These are phyloP conservation scores for Pristionchus mayeri DNA, from an alignment of 2,888 invertebrate species.

Conservation along the genomic window DNA sequence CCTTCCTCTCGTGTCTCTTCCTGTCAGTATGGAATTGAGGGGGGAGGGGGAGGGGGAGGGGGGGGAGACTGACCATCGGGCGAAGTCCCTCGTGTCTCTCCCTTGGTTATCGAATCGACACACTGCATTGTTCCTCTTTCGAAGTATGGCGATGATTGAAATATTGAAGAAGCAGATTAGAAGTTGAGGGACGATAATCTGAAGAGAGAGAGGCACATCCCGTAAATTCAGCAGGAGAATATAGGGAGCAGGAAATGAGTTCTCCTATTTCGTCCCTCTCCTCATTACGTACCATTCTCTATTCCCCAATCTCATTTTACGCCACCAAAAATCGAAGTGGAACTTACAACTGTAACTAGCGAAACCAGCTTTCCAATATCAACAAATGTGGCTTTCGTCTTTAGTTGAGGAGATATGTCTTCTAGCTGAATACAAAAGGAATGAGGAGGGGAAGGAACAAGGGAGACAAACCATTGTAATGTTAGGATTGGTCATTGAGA, in stretches of 20 bases:
- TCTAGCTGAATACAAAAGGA: background rate
- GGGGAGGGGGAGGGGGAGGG: background rate
- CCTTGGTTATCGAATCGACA: conserved; percentile 15
- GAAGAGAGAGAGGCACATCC: background rate
- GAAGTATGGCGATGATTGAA: conserved; percentile 36
- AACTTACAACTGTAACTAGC: conserved; percentile 30
- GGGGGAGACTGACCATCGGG: background rate
- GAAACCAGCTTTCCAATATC: conserved; percentile 44
- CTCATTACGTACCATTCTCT: background rate
- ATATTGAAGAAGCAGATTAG: conserved; percentile 41
- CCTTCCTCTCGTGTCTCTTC: conserved; percentile 36
- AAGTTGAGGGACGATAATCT: conserved; percentile 43
- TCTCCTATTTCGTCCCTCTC: conserved; percentile 23
- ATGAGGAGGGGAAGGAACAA: background rate
- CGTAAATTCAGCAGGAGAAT: no score
- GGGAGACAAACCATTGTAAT: background rate
- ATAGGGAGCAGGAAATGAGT: no score
- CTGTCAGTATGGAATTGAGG: background rate
- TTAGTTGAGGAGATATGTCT: conserved; percentile 19
- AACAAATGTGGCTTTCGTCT: conserved; percentile 41
- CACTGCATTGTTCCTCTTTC: background rate
- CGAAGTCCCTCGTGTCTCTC: conserved; percentile 36
- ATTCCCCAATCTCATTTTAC: no score
- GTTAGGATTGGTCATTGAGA: conserved; percentile 2
- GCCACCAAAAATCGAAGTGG: background rate